Evolutionary conservation across 1,140 invertebrate species (phyloP), one percentile per base, ranked within the genome.

Genomic region (Whitmania pigra): DNA sequence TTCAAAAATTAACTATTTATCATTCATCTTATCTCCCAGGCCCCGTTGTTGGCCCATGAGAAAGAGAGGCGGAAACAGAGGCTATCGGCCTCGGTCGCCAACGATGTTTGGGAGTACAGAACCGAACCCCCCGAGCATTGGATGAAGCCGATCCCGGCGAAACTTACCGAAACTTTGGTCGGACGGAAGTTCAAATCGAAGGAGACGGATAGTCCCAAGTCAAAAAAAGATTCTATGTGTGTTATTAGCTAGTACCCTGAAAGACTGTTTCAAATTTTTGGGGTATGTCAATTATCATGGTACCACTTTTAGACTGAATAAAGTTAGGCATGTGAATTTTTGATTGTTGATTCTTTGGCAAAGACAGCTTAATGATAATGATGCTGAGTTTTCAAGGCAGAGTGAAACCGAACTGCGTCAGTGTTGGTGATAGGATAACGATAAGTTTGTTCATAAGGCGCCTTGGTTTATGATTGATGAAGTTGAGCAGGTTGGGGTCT

Each of bases 101-200:
- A 94, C 81, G 83, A 89, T 78, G 85, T 88, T 22, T 94, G 91
- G 92, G 82, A 87, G 76, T 88, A 86, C 77, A 83, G 91, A 67
- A 83, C 85, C n/a, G 75, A 82, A 71, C 90, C 90, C 11, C 91
- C 91, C 7, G 78, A 82, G 73, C 87, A 91, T 78, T 94, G 91
- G 91, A 86, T 87, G 74, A 84, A 83, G 72, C 89, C 89, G 6
- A 79, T 93, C 74, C 90, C 91, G 9, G 86, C 89, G 9, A 36
- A 72, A n/a, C 54, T 72, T n/a, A 63, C 57, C 11, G 6, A 63
- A n/a, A 63, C 57, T n/a, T n/a, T 63, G 22, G 57, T 17, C 18
- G n/a, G n/a, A 22, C 9, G 4, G 5, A 63, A 63, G 29, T 25
- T 13, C 1, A 15, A 25, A 36, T 6, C 31, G n/a, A n/a, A n/a